These are phyloP conservation scores for Macrostomum lignano DNA, from an alignment of 1,140 invertebrate genomes.

Conservation along the genomic window DNA sequence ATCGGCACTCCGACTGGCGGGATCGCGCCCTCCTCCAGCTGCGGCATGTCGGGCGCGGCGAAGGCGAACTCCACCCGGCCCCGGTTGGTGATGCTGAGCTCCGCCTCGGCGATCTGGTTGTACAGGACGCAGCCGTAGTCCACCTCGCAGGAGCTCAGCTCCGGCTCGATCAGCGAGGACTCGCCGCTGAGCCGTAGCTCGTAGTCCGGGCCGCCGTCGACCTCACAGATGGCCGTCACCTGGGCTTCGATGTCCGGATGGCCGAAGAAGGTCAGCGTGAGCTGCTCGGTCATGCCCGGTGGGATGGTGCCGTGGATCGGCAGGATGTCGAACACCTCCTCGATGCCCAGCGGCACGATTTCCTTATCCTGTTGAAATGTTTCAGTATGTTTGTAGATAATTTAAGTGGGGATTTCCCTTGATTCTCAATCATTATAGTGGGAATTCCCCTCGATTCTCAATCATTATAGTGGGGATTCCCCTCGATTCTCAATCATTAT, in stretches of 20 bases:
- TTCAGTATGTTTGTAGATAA: too few species aligned
- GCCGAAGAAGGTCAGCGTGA: conserved; percentile 26
- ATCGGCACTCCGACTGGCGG: too few species aligned
- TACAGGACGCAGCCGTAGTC: neutral
- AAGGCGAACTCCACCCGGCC: conserved; percentile 24
- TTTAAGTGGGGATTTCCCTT: too few species aligned
- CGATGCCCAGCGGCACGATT: conserved; percentile 6
- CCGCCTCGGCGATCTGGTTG: conserved; percentile 2
- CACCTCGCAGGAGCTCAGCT: neutral
- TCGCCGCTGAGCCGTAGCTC: conserved; percentile 12
- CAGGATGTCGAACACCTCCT: conserved; percentile 26
- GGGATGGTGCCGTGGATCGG: conserved; percentile 22
- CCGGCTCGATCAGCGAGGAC: neutral
- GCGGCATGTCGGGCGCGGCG: conserved; percentile 15
- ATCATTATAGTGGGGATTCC: too few species aligned
- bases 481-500: too few species aligned
- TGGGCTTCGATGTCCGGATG: conserved; percentile 22
- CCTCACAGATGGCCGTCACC: conserved; percentile 23
- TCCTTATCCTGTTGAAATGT: conserved; percentile 3
- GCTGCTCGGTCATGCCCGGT: conserved; percentile 24
- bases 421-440: too few species aligned
- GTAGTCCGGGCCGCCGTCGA: conserved; percentile 25
- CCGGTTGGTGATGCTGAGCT: conserved; percentile 10
- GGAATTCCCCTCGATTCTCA: too few species aligned
- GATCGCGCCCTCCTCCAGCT: too few species aligned